A percentile compares a stretch with the other conserved stretches of the same genome.
These are phyloP conservation scores for Turritopsis rubra DNA, from an alignment of 30 jellyfish, hydroid and myxozoan species.

Conservation along the genomic window DNA sequence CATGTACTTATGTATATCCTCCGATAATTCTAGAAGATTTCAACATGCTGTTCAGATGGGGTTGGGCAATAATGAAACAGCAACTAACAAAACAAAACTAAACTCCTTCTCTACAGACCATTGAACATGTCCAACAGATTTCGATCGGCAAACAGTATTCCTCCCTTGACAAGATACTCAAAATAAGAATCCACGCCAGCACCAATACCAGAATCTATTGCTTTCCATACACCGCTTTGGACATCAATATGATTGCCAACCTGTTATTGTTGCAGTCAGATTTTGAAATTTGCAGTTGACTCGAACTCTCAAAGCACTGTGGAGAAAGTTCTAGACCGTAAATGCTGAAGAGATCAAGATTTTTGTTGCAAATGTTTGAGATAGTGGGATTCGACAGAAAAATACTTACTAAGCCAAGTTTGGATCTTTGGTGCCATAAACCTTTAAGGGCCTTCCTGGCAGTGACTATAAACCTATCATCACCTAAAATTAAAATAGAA, in stretches of 20 bases:
- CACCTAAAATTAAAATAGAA: slow-evolving; percentile 38
- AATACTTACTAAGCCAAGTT: slow-evolving; percentile 55
- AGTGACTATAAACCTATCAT: slow-evolving; percentile 51
- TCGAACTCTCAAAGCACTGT: not conserved
- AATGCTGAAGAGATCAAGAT: not conserved
- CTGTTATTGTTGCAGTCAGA: too few species aligned
- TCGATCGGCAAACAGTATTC: slow-evolving; percentile 49
- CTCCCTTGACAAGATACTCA: slow-evolving; percentile 88
- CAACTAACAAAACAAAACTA: not conserved
- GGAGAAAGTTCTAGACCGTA: not conserved
- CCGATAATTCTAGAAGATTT: slow-evolving; percentile 37
- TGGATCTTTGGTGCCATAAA: slow-evolving; percentile 53
- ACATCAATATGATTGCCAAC: slow-evolving; percentile 86
- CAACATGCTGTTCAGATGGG: not conserved
- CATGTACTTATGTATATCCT: slow-evolving; percentile 48
- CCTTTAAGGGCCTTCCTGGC: slow-evolving; percentile 81
- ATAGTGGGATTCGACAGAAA: not conserved
- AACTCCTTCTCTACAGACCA: slow-evolving; percentile 46
- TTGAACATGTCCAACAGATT: slow-evolving; percentile 59
- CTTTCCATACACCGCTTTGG: slow-evolving; percentile 74
- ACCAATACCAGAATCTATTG: slow-evolving; percentile 90
- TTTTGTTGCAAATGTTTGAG: not conserved
- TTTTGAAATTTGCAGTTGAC: not conserved
- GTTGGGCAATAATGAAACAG: not conserved
- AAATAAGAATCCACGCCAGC: slow-evolving; percentile 92